Base-by-base conservation (phyloP, 2,113 vertebrate genomes). In the Microcebus tavaratra region DNA sequence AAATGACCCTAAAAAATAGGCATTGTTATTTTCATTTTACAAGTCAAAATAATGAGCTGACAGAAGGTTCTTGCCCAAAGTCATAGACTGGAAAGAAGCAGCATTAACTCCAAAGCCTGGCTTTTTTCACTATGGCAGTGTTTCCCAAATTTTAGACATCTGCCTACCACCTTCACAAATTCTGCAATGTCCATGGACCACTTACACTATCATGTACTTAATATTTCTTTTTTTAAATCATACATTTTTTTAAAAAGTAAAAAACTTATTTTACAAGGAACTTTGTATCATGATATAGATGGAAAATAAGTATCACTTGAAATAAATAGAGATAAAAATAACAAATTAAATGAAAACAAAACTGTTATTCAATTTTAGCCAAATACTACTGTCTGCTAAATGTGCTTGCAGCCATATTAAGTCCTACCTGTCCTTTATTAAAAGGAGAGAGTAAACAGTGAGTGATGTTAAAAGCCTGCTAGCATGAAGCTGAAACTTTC, bases 281-380 rank as follows among this genome's bases (percentile, higher is more conserved):
- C 39, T 76, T 75, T 84, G 63, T 61, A 76, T 92, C 57, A 55
- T 17, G 67, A 84, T 63, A 79, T 48, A 94, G 81, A 88, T 72
- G 61, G 57, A 93, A 96, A 94, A 63, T 39, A 82, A 80, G 17
- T 85, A 89, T 94, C 61, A 93, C 11, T 67, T 75, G 63, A 97
- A 92, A 85, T 3, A 79, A 92, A 85, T 3, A 79, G 21, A 90
- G 72, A 29, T 42, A 72, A 90, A 27, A 79, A 89, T 12, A 95
- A 92, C 27, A 88, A 80, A n/a, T 27, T 86, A 42, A 94, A 91
- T 55, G n/a, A 93, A 95, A 82, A 95, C 55, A 70, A 81, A 93
- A 61, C 9, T 65, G 42, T 39, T 67, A 55, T 14, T 42, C 81
- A 94, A 91, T 75, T 94, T 95, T 42, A 93, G 68, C 36, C 57